These are phyloP conservation scores for Drosophila gaucha DNA, from an alignment of 2,888 invertebrate genomes.

Conservation along the genomic window DNA sequence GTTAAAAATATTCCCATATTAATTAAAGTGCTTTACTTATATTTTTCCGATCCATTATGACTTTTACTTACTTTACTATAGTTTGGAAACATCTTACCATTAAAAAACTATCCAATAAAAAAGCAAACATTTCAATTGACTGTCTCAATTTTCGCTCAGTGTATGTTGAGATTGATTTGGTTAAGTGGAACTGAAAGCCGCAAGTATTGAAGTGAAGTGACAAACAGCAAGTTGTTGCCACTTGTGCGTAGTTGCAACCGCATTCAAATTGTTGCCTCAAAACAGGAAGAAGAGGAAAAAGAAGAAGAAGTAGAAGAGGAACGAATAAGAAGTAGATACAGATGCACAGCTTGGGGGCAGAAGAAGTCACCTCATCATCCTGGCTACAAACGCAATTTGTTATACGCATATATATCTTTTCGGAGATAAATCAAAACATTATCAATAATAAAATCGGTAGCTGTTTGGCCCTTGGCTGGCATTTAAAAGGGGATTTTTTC, in stretches of 20 bases:
- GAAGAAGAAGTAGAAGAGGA: background rate
- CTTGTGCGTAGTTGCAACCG: conserved; percentile 31
- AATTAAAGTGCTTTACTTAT: too few species aligned
- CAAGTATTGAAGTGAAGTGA: conserved; percentile 38
- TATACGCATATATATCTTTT: conserved; percentile 60
- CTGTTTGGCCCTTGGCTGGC: conserved; percentile 73
- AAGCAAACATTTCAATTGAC: too few species aligned
- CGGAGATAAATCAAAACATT: conserved; percentile 81
- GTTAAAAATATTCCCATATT: too few species aligned
- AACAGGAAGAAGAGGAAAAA: conserved; percentile 13
- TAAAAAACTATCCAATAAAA: too few species aligned
- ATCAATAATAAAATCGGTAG: conserved; percentile 82
- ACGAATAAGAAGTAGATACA: background rate
- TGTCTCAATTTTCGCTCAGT: background rate
- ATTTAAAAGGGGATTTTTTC: conserved; percentile 52
- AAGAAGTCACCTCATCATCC: conserved; percentile 5
- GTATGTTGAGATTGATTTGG: background rate
- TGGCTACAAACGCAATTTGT: conserved; percentile 58
- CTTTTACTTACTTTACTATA: too few species aligned
- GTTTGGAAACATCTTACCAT: background rate
- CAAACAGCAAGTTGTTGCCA: conserved; percentile 32
- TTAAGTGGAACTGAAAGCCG: conserved; percentile 33
- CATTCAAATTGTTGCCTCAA: conserved; percentile 26
- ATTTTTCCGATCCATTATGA: too few species aligned
- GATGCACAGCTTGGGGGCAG: conserved; percentile 3